phyloP scores from a whole-genome alignment of 2,888 invertebrate species.

The Ochropleura leucogaster region DNA sequence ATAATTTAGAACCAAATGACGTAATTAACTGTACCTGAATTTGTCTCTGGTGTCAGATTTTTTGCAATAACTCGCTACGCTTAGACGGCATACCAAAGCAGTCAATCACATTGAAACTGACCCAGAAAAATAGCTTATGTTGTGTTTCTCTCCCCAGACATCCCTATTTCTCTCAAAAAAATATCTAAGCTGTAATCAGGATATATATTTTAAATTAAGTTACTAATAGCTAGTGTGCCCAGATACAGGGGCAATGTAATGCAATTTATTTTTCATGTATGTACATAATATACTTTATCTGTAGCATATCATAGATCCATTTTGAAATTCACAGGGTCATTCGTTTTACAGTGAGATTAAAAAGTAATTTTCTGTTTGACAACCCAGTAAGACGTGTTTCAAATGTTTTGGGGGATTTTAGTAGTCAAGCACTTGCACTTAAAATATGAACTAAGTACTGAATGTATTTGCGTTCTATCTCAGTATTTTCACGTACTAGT shows the following conservation, averaged over 20 bases:
- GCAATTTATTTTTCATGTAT: slow-evolving; percentile 64
- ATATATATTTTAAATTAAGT: slow-evolving; percentile 48
- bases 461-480: slow-evolving; percentile 2
- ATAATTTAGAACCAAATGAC: background rate
- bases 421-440: slow-evolving; percentile 17
- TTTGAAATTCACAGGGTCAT: slow-evolving; percentile 78
- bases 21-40: background rate
- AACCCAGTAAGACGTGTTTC: slow-evolving; percentile 44
- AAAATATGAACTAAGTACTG: background rate
- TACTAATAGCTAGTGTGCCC: slow-evolving; percentile 45
- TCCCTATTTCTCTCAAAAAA: slow-evolving; percentile 22
- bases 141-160: slow-evolving; percentile 25
- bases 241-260: slow-evolving; percentile 46
- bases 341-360: slow-evolving; percentile 79
- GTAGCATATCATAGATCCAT: slow-evolving; percentile 71
- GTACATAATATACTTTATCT: slow-evolving; percentile 65
- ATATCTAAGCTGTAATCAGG: slow-evolving; percentile 30
- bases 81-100: background rate
- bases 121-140: background rate
- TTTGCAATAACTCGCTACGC: slow-evolving; percentile 5
- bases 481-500: slow-evolving; percentile 11
- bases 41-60: background rate
- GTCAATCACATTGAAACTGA: slow-evolving; percentile 1
- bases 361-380: slow-evolving; percentile 55
- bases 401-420: slow-evolving; percentile 47